A percentile compares a stretch with the other conserved stretches of the same genome.
Evolutionary conservation across 2,888 invertebrate species (phyloP).

Genomic region (Theretra japonica): DNA sequence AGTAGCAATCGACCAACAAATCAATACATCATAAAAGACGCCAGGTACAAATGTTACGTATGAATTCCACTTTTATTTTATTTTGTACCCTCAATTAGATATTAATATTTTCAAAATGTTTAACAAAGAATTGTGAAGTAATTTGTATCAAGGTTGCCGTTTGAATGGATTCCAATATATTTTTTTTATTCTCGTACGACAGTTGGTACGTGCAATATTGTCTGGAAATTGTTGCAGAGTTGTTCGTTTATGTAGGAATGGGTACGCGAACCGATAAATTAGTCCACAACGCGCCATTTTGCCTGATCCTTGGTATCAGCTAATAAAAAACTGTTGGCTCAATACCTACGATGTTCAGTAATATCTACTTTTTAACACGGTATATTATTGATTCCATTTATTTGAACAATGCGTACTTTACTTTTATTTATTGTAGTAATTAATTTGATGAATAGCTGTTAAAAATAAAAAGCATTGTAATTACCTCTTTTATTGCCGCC

Average conservation of each 20-base stretch:
- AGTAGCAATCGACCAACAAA: constrained; percentile 41
- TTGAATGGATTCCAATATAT: too few relatives aligned
- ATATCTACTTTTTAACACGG: background rate
- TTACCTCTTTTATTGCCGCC: background rate
- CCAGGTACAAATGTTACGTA: background rate
- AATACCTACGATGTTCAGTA: background rate
- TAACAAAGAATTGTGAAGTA: too few relatives aligned
- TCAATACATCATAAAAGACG: constrained; percentile 45
- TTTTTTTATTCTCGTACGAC: too few relatives aligned
- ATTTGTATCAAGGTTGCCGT: too few relatives aligned
- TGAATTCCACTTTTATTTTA: background rate
- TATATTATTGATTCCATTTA: background rate
- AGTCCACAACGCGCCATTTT: too few relatives aligned
- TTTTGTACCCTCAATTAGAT: background rate
- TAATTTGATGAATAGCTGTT: background rate
- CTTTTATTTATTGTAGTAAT: background rate
- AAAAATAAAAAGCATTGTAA: background rate
- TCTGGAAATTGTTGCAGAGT: too few relatives aligned
- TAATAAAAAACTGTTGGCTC: too few relatives aligned
- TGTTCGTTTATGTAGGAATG: too few relatives aligned
- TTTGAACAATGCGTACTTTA: background rate
- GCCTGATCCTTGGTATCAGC: too few relatives aligned
- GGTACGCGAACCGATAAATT: too few relatives aligned
- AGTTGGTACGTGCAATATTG: too few relatives aligned
- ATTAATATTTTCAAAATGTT: too few relatives aligned